Base-by-base conservation (phyloP, 2,113 vertebrate genomes). In the Neofelis nebulosa region DNA sequence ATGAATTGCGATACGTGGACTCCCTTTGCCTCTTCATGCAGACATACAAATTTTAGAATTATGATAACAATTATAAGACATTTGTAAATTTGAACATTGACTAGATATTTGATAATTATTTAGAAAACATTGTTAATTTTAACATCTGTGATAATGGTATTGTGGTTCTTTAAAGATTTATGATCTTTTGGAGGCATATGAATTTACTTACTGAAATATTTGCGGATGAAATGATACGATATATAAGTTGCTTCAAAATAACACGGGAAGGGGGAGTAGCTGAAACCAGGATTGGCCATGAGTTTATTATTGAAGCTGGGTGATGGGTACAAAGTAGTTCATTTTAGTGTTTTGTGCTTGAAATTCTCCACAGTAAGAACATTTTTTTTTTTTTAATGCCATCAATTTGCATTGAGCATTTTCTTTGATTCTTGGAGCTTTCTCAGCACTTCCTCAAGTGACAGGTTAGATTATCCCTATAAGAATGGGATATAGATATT, bases 101-200 rank as follows among this genome's bases (percentile, higher is more conserved):
- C 36, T 66, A 84, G 55, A 79, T 33, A 76, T 68, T 88, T 89
- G 63, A 88, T 45, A 87, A 78, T 94, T 68, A 78, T 84, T 84
- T 84, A 85, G 15, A 48, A 96, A 85, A 38, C 50, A 88, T n/a
- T 95, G 16, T 74, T 48, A 84, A 83, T 36, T 91, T 92, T 57
- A 55, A 88, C 66, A 71, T 33, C 16, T 79, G 1, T 84, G 36
- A 61, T 87, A 45, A 92, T 69, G 15, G 23, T 71, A 69, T 25
- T 52, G 41, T 96, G 48, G 15, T 9, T 89, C 83, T 57, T 87
- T 87, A 74, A n/a, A 91, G 16, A 91, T 36, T 73, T 13, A 79
- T 78, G 82, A 61, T 73, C 18, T 83, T 91, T 87, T 48, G 83
- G 45, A 84, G 52, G 61, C 21, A 38, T 4, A 48, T 45, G 25